Conservation (phyloP, 2,113 vertebrate species). For the Microcebus ravelobensis region DNA sequence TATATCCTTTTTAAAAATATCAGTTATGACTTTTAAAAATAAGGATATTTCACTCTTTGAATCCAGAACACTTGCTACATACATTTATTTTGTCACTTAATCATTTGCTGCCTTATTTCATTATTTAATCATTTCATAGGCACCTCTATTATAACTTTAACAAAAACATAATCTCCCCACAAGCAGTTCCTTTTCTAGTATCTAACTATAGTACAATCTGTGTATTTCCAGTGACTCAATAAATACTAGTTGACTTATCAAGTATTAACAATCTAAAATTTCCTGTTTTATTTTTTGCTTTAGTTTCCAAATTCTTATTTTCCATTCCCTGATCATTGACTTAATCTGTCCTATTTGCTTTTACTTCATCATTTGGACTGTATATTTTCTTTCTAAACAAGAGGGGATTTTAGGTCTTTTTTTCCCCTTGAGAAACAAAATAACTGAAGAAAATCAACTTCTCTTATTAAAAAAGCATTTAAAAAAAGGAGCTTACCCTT, state of each 20-base stretch:
- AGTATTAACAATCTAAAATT: conserved; percentile 41
- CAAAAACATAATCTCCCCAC: conserved; percentile 21
- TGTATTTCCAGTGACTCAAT: background rate
- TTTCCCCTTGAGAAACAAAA: background rate
- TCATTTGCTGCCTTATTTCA: background rate
- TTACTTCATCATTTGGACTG: background rate
- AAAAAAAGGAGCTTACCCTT: conserved; percentile 86
- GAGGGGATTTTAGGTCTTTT: background rate
- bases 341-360: conserved; percentile 23
- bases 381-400: conserved; percentile 51
- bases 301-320: conserved; percentile 43
- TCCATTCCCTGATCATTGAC: background rate
- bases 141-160: background rate
- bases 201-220: background rate
- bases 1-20: background rate
- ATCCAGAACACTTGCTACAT: conserved; percentile 5
- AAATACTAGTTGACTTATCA: background rate
- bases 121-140: conserved; percentile 36
- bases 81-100: conserved; percentile 32
- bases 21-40: conserved; percentile 1
- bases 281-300: background rate
- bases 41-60: conserved; percentile 8
- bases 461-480: background rate
- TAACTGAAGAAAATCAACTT: conserved; percentile 50
- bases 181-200: background rate